Evolutionary conservation across 2,888 invertebrate species (phyloP), one percentile per base, ranked within the genome.

Genomic region (Amblyteles armatorius): DNA sequence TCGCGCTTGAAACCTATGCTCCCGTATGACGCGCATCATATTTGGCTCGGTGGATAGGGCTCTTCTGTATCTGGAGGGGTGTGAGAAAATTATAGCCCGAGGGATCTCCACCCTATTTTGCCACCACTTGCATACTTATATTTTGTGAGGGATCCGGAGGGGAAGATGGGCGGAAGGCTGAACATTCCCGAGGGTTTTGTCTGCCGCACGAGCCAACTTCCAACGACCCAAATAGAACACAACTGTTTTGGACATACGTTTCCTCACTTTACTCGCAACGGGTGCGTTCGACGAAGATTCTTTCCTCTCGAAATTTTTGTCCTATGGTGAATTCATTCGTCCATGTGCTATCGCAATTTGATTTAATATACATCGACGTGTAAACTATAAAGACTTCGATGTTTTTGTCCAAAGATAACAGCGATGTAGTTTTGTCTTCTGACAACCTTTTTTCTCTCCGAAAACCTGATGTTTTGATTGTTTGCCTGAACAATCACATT

Each of bases 71-170:
- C 33, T 11, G 5, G 63, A 26, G 63, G 63, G 36, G 26, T 16
- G 33, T 7, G 29, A 16, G 33, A 26, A 29, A n/a, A 63, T 63
- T n/a, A 63, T 29, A 26, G 63, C 63, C 63, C 33, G 26, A 29
- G 33, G 63, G n/a, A 22, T 63, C 33, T 63, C 33, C 7, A 4
- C 36, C 33, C 33, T 33, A 57, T 57, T 44, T 44, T 63, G n/a
- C 33, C 63, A n/a, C 16, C 33, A 63, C 16, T 60, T 9, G 63
- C 63, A 29, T 63, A 33, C 29, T 63, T 33, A 63, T 63, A 63
- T 63, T 63, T 63, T 63, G 9, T 26, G 22, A 22, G 57, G 57
- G 26, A 22, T 3, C 13, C 13, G 33, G 63, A 3, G 33, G n/a
- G 63, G 36, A n/a, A n/a, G 29, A 63, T 33, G 33, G n/a, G 1